Evolutionary conservation across 2,797 vertebrate species (phyloP), one percentile per base, ranked within the genome.

Genomic region (Falco naumanni): DNA sequence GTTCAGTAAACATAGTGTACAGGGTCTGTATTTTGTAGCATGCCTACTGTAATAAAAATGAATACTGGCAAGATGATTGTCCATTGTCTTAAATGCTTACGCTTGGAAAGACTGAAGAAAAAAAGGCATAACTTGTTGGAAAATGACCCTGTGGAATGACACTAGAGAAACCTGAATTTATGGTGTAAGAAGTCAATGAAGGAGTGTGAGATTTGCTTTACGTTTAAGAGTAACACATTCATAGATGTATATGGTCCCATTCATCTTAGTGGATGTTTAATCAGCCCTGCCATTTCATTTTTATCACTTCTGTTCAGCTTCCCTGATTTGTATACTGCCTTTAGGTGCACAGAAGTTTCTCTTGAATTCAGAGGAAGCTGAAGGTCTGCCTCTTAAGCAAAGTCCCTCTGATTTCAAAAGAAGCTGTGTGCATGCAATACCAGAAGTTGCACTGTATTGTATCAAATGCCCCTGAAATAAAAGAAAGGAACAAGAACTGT

Each of bases 321-420:
- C 33, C 21, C 60, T 80, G 37, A 54, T 89, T 83, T 11, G 3
- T 68, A 21, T 54, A 43, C 68, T 60, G 15, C 74, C 41, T 81
- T 92, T 11, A 2, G 13, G 16, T 31, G 14, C 60, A 60, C 33
- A 28, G 8, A 80, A 7, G 10, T 70, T 76, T 22, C 25, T 87
- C 57, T 71, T 85, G 68, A 92, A 83, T 83, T 87, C 81, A 71
- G 71, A 77, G 45, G n/a, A 68, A 85, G 45, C 24, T 48, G 61
- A 84, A 90, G 48, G 28, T 69, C 50, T 90, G 39, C 39, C 60
- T 74, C 11, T 76, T 83, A 85, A 90, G 16, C 57, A 83, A 86
- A 87, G 51, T 77, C 50, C 14, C 41, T 91, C 78, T 85, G 78
- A 80, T 87, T 96, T 90, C 50, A 61, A 75, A 87, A 79, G 78